Conservation (phyloP, 2,888 invertebrate species). For the Euzetes globulus region DNA sequence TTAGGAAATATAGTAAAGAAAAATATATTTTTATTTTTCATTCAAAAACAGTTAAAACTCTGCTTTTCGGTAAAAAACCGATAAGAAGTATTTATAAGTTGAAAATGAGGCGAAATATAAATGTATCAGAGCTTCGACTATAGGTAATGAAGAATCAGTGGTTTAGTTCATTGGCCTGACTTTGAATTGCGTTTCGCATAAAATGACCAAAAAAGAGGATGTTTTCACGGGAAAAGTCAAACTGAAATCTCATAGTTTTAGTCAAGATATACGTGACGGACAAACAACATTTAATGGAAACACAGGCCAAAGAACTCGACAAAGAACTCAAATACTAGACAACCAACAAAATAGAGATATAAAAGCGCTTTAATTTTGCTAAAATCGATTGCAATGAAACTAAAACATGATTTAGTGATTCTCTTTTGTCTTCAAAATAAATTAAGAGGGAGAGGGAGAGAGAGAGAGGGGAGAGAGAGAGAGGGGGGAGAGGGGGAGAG, state of each 20-base stretch:
- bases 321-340: background rate
- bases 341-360: background rate
- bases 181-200: background rate
- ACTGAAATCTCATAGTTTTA: background rate
- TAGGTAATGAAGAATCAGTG: background rate
- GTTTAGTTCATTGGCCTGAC: background rate
- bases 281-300: constrained; percentile 3
- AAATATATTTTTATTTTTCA: background rate
- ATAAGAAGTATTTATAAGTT: background rate
- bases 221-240: background rate
- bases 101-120: background rate
- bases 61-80: background rate
- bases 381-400: background rate
- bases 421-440: background rate
- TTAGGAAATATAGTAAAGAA: background rate
- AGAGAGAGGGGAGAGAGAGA: background rate
- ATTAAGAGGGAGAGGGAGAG: background rate
- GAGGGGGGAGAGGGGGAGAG: background rate
- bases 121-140: background rate
- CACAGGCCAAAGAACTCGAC: background rate
- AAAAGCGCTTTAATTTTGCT: background rate
- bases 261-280: background rate
- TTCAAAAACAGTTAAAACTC: background rate
- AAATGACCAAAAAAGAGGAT: constrained; percentile 14
- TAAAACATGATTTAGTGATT: background rate